Conservation (phyloP, 2,888 invertebrate genomes). For the Xanthia icteritia region DNA sequence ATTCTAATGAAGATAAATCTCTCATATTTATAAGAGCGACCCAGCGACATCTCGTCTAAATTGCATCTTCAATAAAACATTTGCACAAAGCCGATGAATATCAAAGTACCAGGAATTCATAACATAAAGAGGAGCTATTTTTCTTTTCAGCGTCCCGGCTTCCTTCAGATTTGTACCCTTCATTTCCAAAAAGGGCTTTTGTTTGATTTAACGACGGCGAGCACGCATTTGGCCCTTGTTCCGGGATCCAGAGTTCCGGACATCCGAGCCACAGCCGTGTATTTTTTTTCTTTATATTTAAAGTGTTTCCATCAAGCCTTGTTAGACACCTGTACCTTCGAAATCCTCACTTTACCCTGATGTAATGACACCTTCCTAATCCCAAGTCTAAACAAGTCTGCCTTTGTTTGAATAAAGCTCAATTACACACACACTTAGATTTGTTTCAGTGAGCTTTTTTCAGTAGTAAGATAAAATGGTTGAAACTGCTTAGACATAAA, state of each 20-base stretch:
- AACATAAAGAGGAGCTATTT: conserved; percentile 52
- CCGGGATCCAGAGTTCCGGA: conserved; percentile 32
- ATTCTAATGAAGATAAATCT: conserved; percentile 39
- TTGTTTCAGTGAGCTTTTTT: not conserved
- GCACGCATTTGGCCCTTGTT: conserved; percentile 60
- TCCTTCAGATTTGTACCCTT: conserved; percentile 62
- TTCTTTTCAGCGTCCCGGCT: conserved; percentile 47
- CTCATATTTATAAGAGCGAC: conserved; percentile 13
- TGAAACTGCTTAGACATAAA: too few relatives aligned
- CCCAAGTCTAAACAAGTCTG: conserved; percentile 62
- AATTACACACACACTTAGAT: not conserved
- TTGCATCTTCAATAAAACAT: conserved; percentile 57
- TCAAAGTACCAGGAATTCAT: conserved; percentile 56
- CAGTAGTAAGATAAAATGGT: too few relatives aligned
- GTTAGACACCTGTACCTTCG: conserved; percentile 61
- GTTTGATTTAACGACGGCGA: conserved; percentile 66
- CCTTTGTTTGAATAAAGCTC: conserved; percentile 34
- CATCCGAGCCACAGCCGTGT: conserved; percentile 35
- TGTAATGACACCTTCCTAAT: conserved; percentile 58
- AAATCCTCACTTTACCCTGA: conserved; percentile 51
- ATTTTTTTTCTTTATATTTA: conserved; percentile 53
- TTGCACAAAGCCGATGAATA: conserved; percentile 58
- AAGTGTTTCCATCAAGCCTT: conserved; percentile 55
- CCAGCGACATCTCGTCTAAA: conserved; percentile 18
- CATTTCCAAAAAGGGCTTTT: conserved; percentile 63